Evolutionary conservation across 2,888 invertebrate species (phyloP), one percentile per base, ranked within the genome.

Genomic region (Nezara viridula): DNA sequence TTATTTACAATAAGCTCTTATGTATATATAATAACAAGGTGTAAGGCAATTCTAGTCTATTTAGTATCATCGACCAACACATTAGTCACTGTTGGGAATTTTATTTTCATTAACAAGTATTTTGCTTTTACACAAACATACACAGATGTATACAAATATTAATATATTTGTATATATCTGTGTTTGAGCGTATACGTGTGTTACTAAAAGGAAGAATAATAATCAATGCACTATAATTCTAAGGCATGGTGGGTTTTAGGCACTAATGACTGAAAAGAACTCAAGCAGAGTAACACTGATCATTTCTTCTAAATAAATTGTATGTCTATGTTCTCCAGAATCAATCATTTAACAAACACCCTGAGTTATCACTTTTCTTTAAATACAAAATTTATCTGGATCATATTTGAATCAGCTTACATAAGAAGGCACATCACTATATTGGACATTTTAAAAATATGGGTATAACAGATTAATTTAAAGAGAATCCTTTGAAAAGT

Each of bases 21-120:
- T 81, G 73, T 52, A 89, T 90, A 81, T 44, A 90, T 86, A 81
- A 73, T 55, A 89, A 88, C 60, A 89, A 88, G 73, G 86, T 90
- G 86, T 90, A 90, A 90, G 90, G 90, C 90, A 90, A 81, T 86
- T 89, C 89, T 89, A 90, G 90, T 90, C 90, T 90, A 90, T 90
- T 88, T 87, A 89, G 87, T 90, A 90, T 66, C 49, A 89, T 86
- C 47, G 50, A 85, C 86, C 52, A 86, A 81, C 77, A 86, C 19
- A 37, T 60, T 86, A 37, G 66, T 49, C 86, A 89, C 66, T 86
- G 66, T 73, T 89, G 86, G 44, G 40, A 52, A 86, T 44, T 77
- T 40, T 77, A 37, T 81, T 81, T 73, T 73, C 19, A 21, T 73
- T 37, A 19, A 37, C 16, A 73, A 37, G 16, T 73, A 37, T 32